Percentiles rank a stretch among this genome's conserved stretches.
Conservation (phyloP, 2,113 vertebrate species). For the Cinclus cinclus region DNA sequence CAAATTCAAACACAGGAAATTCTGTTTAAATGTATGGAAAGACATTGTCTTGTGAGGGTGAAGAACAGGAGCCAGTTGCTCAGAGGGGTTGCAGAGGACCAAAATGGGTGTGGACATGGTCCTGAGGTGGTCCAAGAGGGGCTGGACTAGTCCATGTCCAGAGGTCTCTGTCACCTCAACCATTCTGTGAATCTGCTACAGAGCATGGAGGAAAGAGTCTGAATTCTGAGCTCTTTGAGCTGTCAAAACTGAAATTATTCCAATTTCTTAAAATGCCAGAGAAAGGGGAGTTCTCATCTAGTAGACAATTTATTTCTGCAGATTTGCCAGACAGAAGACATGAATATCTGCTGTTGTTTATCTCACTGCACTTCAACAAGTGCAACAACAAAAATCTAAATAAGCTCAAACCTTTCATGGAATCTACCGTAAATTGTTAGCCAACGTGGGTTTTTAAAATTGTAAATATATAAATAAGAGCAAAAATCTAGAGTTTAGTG, state of each 20-base stretch:
- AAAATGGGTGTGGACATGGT: accelerated
- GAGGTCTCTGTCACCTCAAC: not conserved
- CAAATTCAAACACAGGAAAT: not conserved
- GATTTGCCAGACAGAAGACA: not conserved
- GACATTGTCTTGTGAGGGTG: not conserved
- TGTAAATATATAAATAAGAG: conserved; percentile 21
- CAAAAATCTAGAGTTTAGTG: not conserved
- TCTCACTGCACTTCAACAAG: not conserved
- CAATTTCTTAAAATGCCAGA: not conserved
- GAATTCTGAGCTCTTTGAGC: not conserved
- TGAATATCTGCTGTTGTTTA: not conserved
- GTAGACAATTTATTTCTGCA: not conserved
- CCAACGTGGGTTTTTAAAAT: not conserved
- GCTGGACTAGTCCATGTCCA: not conserved
- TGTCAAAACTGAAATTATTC: conserved; percentile 29
- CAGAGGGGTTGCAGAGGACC: not conserved
- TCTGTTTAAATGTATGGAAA: not conserved
- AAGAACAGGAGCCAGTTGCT: not conserved
- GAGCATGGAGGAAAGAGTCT: not conserved
- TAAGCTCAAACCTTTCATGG: not conserved
- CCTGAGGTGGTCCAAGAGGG: not conserved
- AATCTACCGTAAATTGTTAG: not conserved
- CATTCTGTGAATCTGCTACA: not conserved
- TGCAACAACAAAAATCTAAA: not conserved
- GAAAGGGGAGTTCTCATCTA: not conserved